Evolutionary conservation across 2,113 vertebrate species (phyloP), one percentile per base, ranked within the genome.

Genomic region (Psittacula cyanocephala): DNA sequence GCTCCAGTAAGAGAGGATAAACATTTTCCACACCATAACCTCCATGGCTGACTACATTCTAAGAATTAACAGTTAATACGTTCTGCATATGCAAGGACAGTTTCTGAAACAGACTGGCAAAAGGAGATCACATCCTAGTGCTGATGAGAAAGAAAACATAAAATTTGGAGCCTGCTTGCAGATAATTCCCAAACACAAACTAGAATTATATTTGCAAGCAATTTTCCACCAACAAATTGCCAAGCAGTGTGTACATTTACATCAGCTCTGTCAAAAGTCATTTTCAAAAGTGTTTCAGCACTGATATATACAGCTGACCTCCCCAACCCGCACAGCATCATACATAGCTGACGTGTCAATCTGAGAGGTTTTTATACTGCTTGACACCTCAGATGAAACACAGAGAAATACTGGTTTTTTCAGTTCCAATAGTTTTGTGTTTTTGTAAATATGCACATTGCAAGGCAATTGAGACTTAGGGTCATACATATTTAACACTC

Each of bases 21-120:
- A 92, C 25, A 20, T 78, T 64, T 53, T n/a, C 65, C 0, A 0
- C 60, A 64, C 50, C 37, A 81, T 70, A 75, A 23, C 69, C 76
- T 91, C 60, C 37, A 29, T 33, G 77, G 67, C 62, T 76, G 84
- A 75, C 71, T 88, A 71, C n/a, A 63, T 27, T 14, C 31, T 67
- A 74, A 82, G 49, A 93, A 86, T 86, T 74, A 88, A 71, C 69
- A 93, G 64, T 63, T 95, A 90, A 88, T 67, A 80, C 90, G 78
- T 49, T 90, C 76, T 86, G 37, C 82, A 55, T 88, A 81, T 74
- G 59, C 46, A 91, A 74, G 59, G 59, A n/a, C 17, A 81, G 31
- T 50, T 91, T 77, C 63, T 90, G 64, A 81, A 95, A 86, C 4
- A 35, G 65, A 11, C 46, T 76, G 77, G 60, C 17, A 15, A 91